These are phyloP conservation scores for Rhyzopertha dominica DNA, from an alignment of 1,140 invertebrate species.

Conservation along the genomic window DNA sequence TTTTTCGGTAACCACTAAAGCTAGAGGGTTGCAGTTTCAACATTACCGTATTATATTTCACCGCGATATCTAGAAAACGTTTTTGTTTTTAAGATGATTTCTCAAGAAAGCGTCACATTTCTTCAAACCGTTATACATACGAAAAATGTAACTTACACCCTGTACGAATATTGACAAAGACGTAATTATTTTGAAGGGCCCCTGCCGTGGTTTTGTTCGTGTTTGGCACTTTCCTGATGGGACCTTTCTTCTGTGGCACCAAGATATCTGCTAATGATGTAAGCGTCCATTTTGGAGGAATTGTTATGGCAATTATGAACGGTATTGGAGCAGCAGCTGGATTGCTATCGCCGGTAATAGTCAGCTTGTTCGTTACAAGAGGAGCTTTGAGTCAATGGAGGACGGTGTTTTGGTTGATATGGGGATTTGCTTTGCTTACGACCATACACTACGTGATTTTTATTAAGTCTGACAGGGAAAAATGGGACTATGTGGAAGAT, in stretches of 20 bases:
- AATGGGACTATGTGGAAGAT: constrained; percentile 5
- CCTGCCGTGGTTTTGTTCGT: constrained; percentile 8
- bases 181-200: too few relatives aligned
- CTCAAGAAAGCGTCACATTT: too few relatives aligned
- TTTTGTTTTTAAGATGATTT: too few relatives aligned
- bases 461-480: constrained; percentile 5
- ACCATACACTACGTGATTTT: not conserved
- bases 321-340: constrained; percentile 5
- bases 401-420: constrained; percentile 9
- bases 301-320: constrained; percentile 8
- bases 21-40: too few relatives aligned
- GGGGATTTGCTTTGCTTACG: not conserved
- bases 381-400: constrained; percentile 7
- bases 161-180: too few relatives aligned
- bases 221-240: constrained; percentile 1
- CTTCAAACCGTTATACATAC: too few relatives aligned
- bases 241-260: constrained; percentile 10
- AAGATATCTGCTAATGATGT: constrained; percentile 10
- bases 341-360: constrained; percentile 4
- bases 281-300: constrained; percentile 7
- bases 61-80: too few relatives aligned
- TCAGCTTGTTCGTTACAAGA: constrained; percentile 2
- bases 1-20: too few relatives aligned
- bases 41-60: too few relatives aligned
- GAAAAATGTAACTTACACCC: too few relatives aligned